These are phyloP conservation scores for Lophius piscatorius DNA, from an alignment of 2,113 vertebrate species.

Conservation along the genomic window DNA sequence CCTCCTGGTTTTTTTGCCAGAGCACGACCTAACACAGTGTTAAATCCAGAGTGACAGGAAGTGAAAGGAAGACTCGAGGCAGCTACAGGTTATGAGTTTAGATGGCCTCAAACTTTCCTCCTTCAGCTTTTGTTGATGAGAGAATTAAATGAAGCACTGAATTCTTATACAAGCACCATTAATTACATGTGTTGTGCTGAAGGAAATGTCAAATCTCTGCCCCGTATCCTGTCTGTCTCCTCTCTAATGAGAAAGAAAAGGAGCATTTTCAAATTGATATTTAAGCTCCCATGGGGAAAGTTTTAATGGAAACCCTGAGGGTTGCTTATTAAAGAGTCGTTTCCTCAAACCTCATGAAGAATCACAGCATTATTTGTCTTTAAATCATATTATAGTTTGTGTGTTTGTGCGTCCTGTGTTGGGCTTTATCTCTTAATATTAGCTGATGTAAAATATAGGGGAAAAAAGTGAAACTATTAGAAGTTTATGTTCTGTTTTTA, in stretches of 20 bases:
- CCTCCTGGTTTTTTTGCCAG: too few relatives aligned
- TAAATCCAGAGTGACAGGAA: too few relatives aligned
- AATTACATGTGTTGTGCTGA: conserved; percentile 26
- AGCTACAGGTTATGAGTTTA: too few relatives aligned
- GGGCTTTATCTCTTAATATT: background rate
- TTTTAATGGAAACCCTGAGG: conserved; percentile 33
- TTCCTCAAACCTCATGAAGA: background rate
- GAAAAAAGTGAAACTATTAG: too few relatives aligned
- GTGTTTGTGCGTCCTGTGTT: too few relatives aligned
- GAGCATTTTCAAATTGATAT: conserved; percentile 37
- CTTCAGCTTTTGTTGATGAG: background rate
- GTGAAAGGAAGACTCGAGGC: too few relatives aligned
- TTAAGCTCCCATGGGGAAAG: conserved; percentile 34
- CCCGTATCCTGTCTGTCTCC: conserved; percentile 20
- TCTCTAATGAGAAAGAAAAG: conserved; percentile 48
- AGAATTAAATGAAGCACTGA: background rate
- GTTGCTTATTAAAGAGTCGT: conserved; percentile 30
- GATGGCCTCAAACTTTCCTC: background rate
- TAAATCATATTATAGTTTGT: too few relatives aligned
- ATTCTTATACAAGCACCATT: conserved; percentile 9
- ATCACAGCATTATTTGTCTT: background rate
- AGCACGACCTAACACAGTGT: too few relatives aligned
- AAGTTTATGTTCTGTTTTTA: too few relatives aligned
- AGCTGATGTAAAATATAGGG: background rate
- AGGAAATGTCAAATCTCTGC: conserved; percentile 42